phyloP scores from a whole-genome alignment of 2,888 invertebrate species.

The Ormyrus thymus region DNA sequence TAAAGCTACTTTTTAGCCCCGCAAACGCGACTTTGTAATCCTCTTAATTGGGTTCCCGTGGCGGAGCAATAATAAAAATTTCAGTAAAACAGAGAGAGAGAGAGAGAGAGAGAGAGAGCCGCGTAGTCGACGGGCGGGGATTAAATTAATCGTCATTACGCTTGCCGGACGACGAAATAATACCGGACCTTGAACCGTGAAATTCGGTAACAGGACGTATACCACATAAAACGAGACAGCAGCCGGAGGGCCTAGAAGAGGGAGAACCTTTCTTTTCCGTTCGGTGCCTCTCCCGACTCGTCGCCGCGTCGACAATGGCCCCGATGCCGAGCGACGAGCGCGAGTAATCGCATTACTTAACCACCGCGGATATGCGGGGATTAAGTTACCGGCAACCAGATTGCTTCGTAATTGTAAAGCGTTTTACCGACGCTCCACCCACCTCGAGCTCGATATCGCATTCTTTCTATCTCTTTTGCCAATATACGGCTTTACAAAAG shows the following conservation, averaged over 20 bases:
- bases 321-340: constrained; percentile 34
- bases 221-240: not conserved
- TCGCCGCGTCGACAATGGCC: constrained; percentile 6
- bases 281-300: constrained; percentile 13
- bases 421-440: constrained; percentile 38
- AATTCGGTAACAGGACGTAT: constrained; percentile 4
- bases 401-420: constrained; percentile 61
- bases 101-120: no score
- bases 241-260: not conserved
- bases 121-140: not conserved
- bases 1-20: no score
- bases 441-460: constrained; percentile 25
- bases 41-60: no score
- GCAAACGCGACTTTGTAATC: no score
- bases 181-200: not conserved
- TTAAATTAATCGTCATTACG: not conserved
- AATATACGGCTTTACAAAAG: not conserved
- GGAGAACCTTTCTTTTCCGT: constrained; percentile 37
- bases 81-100: not conserved
- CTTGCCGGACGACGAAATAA: not conserved
- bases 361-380: constrained; percentile 49
- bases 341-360: constrained; percentile 50
- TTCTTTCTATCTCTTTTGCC: constrained; percentile 29
- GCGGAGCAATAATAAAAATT: not conserved
- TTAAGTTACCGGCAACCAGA: constrained; percentile 58